Conservation (phyloP, 2,113 vertebrate genomes). For the Oceanodroma tethys region DNA sequence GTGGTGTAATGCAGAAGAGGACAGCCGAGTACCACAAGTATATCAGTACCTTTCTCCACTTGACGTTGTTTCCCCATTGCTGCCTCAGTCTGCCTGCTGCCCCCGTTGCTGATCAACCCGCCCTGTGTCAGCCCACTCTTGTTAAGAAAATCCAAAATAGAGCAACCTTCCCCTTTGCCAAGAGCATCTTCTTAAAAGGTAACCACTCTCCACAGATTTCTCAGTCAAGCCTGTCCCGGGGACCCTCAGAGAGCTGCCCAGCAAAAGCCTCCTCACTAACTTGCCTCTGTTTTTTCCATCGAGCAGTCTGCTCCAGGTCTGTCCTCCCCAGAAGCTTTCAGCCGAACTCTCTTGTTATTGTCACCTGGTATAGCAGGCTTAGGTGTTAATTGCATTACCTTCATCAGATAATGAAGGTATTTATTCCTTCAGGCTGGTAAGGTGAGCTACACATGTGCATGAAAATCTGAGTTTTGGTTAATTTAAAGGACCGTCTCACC, state of each 20-base stretch:
- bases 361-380: not conserved
- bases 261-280: not conserved
- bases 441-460: not conserved
- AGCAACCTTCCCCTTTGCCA: not conserved
- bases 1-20: not conserved
- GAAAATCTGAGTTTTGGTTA: not conserved
- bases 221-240: too few species aligned
- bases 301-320: not conserved
- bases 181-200: not conserved
- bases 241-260: not conserved
- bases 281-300: not conserved
- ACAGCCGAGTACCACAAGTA: not conserved
- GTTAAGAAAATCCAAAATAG: not conserved
- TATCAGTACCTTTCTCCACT: not conserved
- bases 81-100: not conserved
- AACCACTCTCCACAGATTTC: not conserved
- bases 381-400: not conserved
- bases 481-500: not conserved
- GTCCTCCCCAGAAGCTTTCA: not conserved
- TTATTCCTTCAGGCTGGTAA: not conserved
- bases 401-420: not conserved
- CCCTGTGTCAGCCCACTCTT: not conserved
- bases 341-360: not conserved
- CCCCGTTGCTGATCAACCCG: accelerated
- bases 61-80: accelerated